phyloP scores from a whole-genome alignment of 2,113 vertebrate genomes.

The Mesembrinibis cayennensis region DNA sequence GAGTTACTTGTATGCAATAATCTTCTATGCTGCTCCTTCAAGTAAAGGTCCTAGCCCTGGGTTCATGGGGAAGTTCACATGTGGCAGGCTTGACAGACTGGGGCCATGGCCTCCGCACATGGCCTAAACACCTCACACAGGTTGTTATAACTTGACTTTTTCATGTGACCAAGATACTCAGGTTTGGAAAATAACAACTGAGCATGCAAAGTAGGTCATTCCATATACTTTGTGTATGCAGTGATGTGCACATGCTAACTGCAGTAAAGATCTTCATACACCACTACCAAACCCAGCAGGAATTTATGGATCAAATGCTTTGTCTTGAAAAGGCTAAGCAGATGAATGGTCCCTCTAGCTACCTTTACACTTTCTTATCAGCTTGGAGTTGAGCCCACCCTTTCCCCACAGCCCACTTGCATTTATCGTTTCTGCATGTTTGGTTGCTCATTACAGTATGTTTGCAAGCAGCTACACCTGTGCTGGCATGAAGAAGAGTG shows the following conservation, averaged over 20 bases:
- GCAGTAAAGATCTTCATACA: background rate
- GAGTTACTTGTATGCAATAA: background rate
- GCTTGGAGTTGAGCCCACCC: background rate
- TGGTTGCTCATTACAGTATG: background rate
- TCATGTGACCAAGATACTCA: background rate
- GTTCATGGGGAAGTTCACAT: accelerated
- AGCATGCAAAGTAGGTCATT: background rate
- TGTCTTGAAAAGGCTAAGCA: background rate
- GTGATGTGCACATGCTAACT: background rate
- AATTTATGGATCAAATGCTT: background rate
- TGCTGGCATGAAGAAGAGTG: background rate
- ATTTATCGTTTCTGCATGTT: background rate
- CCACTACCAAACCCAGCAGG: background rate
- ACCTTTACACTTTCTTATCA: background rate
- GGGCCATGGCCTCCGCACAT: background rate
- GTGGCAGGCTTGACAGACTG: background rate
- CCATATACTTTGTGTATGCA: background rate
- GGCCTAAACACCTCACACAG: background rate
- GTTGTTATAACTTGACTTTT: background rate
- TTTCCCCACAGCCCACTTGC: background rate
- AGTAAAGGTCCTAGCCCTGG: background rate
- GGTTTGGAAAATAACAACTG: background rate
- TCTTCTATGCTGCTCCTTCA: background rate
- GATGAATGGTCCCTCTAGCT: background rate
- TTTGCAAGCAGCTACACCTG: background rate